Evolutionary conservation across 2,888 invertebrate species (phyloP).

Genomic region (Stenichneumon culpator): DNA sequence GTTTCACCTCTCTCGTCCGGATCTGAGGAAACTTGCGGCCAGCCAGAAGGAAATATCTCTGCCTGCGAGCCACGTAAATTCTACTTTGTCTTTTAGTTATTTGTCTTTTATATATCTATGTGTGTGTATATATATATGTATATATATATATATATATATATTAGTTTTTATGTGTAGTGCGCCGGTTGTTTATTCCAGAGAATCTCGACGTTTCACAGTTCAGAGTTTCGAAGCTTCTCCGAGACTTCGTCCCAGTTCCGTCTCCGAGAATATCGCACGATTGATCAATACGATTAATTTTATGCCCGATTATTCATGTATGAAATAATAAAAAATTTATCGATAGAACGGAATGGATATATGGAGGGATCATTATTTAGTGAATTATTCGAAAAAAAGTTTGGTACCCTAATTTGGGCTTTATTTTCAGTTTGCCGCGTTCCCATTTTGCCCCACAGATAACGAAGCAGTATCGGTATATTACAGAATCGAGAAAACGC

Average conservation of each 20-base stretch:
- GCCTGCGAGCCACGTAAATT: neutral
- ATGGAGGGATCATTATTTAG: too few species aligned
- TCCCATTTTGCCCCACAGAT: constrained; percentile 1
- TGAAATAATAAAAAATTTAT: constrained; percentile 15
- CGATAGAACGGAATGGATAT: constrained; percentile 17
- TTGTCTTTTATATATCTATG: neutral
- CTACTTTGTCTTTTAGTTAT: constrained; percentile 1
- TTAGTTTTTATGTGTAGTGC: neutral
- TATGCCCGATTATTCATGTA: neutral
- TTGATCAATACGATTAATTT: constrained; percentile 9
- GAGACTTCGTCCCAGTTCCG: neutral
- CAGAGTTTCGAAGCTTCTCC: neutral
- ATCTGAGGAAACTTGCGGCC: constrained; percentile 16
- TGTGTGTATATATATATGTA: neutral
- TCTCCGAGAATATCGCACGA: neutral
- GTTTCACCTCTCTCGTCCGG: constrained; percentile 27
- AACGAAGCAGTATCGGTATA: neutral
- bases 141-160: neutral
- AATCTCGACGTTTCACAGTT: neutral
- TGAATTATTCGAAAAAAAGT: neutral
- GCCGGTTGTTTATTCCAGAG: neutral
- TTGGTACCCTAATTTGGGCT: neutral
- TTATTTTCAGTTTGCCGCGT: too few species aligned
- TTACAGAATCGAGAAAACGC: constrained; percentile 23
- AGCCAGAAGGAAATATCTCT: neutral